Evolutionary conservation across 2,797 vertebrate species (phyloP).

Genomic region (Anguilla marmorata): DNA sequence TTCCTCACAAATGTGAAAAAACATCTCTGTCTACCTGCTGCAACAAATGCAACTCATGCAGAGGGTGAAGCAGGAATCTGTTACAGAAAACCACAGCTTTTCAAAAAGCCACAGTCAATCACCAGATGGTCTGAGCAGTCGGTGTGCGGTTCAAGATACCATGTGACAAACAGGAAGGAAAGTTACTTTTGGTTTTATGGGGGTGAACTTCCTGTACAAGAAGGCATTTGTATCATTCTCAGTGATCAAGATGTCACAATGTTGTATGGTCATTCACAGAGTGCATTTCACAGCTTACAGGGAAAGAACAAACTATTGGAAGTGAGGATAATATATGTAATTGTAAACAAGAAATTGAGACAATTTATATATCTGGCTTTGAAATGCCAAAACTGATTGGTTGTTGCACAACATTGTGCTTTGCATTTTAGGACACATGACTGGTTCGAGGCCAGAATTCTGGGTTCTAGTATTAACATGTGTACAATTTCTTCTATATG

Average conservation of each 20-base stretch:
- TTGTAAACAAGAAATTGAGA: not conserved
- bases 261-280: not conserved
- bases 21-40: not conserved
- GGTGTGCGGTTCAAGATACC: constrained; percentile 41
- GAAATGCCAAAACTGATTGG: not conserved
- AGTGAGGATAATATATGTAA: not conserved
- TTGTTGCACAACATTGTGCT: not conserved
- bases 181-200: constrained; percentile 35
- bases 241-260: not conserved
- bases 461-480: not conserved
- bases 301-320: not conserved
- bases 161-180: constrained; percentile 62
- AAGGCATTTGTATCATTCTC: not conserved
- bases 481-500: not conserved
- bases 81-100: constrained; percentile 27
- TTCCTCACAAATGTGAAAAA: not conserved
- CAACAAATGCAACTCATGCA: constrained; percentile 6
- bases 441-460: not conserved
- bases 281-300: not conserved
- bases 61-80: not conserved
- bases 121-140: constrained; percentile 50
- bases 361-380: not conserved
- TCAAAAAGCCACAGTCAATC: constrained; percentile 55
- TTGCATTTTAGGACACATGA: not conserved
- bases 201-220: not conserved